Evolutionary conservation across 2,113 vertebrate genomes (phyloP), one percentile per base, ranked within the genome.

Genomic region (Silurus asotus): DNA sequence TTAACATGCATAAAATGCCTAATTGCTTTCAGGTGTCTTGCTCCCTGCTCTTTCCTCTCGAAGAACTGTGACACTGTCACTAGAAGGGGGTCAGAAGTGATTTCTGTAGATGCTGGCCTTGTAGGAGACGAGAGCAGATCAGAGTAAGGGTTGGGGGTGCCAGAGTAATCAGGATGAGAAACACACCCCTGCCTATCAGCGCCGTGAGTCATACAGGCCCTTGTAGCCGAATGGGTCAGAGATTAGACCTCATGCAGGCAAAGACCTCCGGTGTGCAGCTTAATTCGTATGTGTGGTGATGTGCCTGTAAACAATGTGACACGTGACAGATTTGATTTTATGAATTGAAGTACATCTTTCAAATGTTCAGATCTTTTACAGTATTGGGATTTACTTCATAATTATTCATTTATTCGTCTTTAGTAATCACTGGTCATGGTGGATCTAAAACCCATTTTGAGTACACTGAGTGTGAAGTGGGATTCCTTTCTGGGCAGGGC

Each of bases 51-150:
- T 84, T 74, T 89, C 86, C 87, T 86, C 90, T 85, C 81, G 25
- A 53, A 87, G 83, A 88, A 89, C 89, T 88, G 90, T 88, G 84
- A 74, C 90, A 88, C 67, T 87, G 87, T 86, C 87, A 90, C 88
- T 84, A 87, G 87, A 95, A 95, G 95, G 96, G 95, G 84, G 94
- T 95, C 95, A 91, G 87, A 92, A 91, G 95, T 95, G 95, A 96
- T 96, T 96, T 96, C 96, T 96, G 96, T 96, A 97, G 96, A 96
- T 96, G 96, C 95, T 95, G 96, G 95, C 96, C 95, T 96, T 96
- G 96, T 96, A 95, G 95, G 93, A 94, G 90, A 86, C 79, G 86
- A 37, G 58, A 86, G 82, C 59, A 94, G 95, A 89, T 85, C 77
- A 74, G 81, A 76, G 69, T 79, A 81, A 61, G 84, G 84, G 80